A percentile compares a stretch with the other conserved stretches of the same genome.
phyloP scores from a whole-genome alignment of 2,888 invertebrate species.

The Nomada fabriciana region DNA sequence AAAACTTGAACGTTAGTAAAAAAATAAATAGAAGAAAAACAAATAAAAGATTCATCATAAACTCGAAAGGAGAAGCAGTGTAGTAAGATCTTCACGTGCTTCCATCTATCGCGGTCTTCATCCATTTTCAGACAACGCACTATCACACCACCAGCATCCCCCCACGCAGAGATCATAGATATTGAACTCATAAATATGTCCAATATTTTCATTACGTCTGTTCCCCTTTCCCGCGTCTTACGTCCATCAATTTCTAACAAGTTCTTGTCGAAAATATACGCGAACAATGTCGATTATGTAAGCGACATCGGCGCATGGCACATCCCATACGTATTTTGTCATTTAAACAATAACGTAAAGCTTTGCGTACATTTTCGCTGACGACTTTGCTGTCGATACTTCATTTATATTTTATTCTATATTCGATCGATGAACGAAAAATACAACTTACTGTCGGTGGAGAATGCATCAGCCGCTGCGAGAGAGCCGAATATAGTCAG shows the following conservation, averaged over 20 bases:
- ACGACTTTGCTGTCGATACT: not conserved
- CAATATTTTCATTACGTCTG: constrained; percentile 15
- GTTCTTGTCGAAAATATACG: constrained; percentile 32
- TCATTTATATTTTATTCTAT: not conserved
- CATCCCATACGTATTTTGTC: constrained; percentile 32
- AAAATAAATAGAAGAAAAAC: not conserved
- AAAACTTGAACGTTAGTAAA: not conserved
- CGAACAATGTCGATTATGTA: constrained; percentile 56
- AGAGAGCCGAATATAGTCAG: constrained; percentile 68
- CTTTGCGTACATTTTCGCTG: constrained; percentile 13
- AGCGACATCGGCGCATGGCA: constrained; percentile 56
- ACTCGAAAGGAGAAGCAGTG: constrained; percentile 15
- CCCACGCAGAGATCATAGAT: constrained; percentile 41
- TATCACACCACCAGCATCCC: constrained; percentile 55
- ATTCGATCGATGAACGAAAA: not conserved
- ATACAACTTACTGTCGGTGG: constrained; percentile 72
- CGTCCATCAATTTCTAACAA: constrained; percentile 24
- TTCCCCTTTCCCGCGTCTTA: constrained; percentile 37
- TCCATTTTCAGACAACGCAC: constrained; percentile 58
- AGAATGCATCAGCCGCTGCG: constrained; percentile 68
- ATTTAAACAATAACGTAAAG: constrained; percentile 17
- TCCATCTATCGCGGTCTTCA: constrained; percentile 62
- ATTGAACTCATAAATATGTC: constrained; percentile 27
- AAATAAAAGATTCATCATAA: not conserved
- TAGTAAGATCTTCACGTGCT: constrained; percentile 58